These are phyloP conservation scores for Lasioglossum oenotherae DNA, from an alignment of 2,888 invertebrate species.

Conservation along the genomic window DNA sequence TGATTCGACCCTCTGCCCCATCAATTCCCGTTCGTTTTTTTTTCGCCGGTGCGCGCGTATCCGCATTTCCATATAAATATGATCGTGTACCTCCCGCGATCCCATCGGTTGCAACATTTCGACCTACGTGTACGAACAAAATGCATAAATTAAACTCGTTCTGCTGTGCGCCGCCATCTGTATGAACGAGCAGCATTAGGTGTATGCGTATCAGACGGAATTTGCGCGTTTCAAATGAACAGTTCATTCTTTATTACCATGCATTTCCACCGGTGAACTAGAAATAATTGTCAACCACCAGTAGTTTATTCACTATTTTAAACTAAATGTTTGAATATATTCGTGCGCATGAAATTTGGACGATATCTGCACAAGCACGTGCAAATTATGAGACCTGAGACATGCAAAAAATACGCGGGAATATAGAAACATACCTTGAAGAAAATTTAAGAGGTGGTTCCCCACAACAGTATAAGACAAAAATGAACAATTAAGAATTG, in stretches of 20 bases:
- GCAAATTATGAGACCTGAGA: neutral
- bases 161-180: slow-evolving; percentile 24
- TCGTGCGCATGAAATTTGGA: neutral
- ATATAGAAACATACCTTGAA: neutral
- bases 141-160: slow-evolving; percentile 68
- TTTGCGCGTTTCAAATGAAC: neutral
- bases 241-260: neutral
- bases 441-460: too few relatives aligned
- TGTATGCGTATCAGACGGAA: slow-evolving; percentile 13
- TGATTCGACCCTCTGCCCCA: slow-evolving; percentile 42
- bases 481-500: too few relatives aligned
- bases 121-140: slow-evolving; percentile 58
- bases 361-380: neutral
- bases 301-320: neutral
- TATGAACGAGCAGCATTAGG: slow-evolving; percentile 27
- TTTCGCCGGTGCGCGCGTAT: slow-evolving; percentile 44
- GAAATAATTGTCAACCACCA: neutral
- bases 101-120: slow-evolving; percentile 52
- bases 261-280: neutral
- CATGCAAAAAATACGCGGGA: neutral
- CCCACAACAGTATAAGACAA: too few relatives aligned
- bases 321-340: neutral
- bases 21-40: slow-evolving; percentile 43
- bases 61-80: slow-evolving; percentile 71
- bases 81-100: slow-evolving; percentile 52